These are phyloP conservation scores for Clarias gariepinus DNA, from an alignment of 2,113 vertebrate genomes.

Conservation along the genomic window DNA sequence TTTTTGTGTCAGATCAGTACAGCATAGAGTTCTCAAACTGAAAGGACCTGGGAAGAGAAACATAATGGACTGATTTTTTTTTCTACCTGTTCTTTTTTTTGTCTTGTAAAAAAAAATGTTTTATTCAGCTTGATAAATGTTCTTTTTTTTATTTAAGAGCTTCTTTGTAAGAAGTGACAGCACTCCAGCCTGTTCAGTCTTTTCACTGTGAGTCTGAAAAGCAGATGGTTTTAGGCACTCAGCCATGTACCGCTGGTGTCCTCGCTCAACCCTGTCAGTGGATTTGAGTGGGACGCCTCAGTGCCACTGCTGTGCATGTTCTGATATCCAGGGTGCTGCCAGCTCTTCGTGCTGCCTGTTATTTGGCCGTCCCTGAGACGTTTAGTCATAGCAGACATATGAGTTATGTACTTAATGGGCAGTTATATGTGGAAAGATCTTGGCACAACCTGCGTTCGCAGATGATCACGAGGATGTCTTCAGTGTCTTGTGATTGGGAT, in stretches of 20 bases:
- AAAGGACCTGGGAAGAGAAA: not conserved
- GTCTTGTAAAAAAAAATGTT: not conserved
- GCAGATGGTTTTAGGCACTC: constrained; percentile 34
- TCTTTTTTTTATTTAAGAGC: not conserved
- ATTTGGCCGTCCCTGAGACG: constrained; percentile 21
- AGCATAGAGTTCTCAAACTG: not conserved
- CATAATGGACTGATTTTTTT: not conserved
- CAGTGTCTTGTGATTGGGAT: constrained; percentile 1
- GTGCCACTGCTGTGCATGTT: constrained; percentile 20
- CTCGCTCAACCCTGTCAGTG: constrained; percentile 27
- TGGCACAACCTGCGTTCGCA: not conserved
- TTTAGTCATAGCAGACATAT: constrained; percentile 23
- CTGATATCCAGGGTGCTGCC: constrained; percentile 18
- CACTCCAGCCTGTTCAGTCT: constrained; percentile 6
- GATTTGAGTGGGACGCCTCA: constrained; percentile 18
- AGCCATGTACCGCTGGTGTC: constrained; percentile 21
- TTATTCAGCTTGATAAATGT: not conserved
- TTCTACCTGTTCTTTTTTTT: not conserved
- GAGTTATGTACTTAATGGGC: constrained; percentile 32
- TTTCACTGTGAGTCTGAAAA: constrained; percentile 12
- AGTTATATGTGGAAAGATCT: constrained; percentile 20
- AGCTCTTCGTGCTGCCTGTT: constrained; percentile 21
- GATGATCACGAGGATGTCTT: constrained; percentile 16
- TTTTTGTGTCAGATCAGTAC: not conserved
- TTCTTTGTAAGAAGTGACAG: not conserved